These are phyloP conservation scores for Oryzias celebensis DNA, from an alignment of 2,113 vertebrate species.

Conservation along the genomic window DNA sequence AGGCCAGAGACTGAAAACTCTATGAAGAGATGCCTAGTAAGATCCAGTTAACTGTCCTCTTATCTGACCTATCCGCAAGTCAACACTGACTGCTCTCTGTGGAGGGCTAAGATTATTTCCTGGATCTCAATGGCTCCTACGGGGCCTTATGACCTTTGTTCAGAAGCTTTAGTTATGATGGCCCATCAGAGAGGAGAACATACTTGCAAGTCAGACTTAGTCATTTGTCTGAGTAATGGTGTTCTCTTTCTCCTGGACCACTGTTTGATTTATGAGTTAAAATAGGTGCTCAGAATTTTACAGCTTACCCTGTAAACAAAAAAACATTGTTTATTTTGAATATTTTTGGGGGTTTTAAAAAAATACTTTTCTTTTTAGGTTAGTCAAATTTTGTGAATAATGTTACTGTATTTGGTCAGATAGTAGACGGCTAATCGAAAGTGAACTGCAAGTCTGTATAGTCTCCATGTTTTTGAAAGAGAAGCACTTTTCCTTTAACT, in stretches of 20 bases:
- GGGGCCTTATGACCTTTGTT: slow-evolving; percentile 62
- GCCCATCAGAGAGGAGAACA: slow-evolving; percentile 47
- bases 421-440: slow-evolving; percentile 17
- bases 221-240: slow-evolving; percentile 36
- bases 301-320: no score
- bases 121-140: slow-evolving; percentile 45
- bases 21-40: slow-evolving; percentile 20
- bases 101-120: slow-evolving; percentile 57
- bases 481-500: slow-evolving; percentile 19
- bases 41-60: slow-evolving; percentile 23
- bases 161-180: slow-evolving; percentile 49
- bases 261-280: no score
- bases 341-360: no score
- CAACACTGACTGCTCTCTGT: slow-evolving; percentile 40
- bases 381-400: neutral
- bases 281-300: no score
- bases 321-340: no score
- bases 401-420: slow-evolving; percentile 21
- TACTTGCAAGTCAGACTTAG: slow-evolving; percentile 35
- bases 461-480: slow-evolving; percentile 1
- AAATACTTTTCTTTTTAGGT: no score
- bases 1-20: slow-evolving; percentile 15
- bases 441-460: slow-evolving; percentile 9
- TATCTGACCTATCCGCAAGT: slow-evolving; percentile 26
- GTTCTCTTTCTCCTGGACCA: neutral